phyloP scores from a whole-genome alignment of 2,797 vertebrate genomes.

The Lagothrix lagotricha region DNA sequence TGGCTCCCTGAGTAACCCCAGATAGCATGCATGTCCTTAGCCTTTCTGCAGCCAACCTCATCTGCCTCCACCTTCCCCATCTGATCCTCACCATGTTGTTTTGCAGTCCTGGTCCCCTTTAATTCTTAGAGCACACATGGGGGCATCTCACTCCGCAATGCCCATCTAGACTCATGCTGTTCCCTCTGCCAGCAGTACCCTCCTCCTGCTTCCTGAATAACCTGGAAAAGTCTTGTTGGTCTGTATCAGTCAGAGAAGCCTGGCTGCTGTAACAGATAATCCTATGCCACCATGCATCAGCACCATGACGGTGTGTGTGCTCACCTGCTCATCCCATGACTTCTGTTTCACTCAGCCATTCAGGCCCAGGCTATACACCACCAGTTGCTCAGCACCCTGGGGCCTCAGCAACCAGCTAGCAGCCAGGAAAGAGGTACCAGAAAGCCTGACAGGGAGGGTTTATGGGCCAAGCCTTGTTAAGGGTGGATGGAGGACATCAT shows the following conservation, averaged over 20 bases:
- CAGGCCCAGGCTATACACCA: background rate
- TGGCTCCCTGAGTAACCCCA: background rate
- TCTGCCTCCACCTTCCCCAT: background rate
- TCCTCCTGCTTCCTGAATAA: background rate
- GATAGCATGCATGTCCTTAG: background rate
- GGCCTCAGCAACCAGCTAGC: fast-evolving
- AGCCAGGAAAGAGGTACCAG: background rate
- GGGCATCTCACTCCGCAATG: background rate
- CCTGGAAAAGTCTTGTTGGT: background rate
- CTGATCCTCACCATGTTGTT: background rate
- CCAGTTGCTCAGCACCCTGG: background rate
- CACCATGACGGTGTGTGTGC: background rate
- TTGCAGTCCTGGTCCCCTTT: background rate
- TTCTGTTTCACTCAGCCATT: background rate
- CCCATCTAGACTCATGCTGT: background rate
- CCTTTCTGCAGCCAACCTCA: no score
- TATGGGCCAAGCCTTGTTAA: background rate
- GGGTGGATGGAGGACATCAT: no score
- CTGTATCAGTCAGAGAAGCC: background rate
- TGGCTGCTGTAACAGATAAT: background rate
- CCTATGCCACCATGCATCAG: no score
- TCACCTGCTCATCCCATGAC: background rate
- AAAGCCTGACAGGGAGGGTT: fast-evolving
- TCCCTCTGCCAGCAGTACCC: background rate
- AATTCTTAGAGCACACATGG: background rate